A percentile compares a stretch with the other conserved stretches of the same genome.
Evolutionary conservation across 2,888 invertebrate genomes (phyloP).

Genomic region (Dryobota labecula): DNA sequence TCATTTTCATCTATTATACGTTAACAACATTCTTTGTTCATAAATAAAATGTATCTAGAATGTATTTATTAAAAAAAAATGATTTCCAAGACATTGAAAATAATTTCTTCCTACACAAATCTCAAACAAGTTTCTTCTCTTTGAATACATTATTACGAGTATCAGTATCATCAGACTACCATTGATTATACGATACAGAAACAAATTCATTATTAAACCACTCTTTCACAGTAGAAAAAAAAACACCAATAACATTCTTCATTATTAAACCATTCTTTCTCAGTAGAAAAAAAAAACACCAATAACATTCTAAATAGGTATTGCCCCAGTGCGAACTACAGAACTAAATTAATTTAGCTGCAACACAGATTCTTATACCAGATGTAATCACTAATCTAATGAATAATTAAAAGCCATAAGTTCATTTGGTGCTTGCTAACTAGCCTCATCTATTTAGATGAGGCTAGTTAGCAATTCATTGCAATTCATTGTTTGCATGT

Average conservation of each 20-base stretch:
- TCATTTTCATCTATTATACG: too few relatives aligned
- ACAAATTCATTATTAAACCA: too few relatives aligned
- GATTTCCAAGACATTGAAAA: background rate
- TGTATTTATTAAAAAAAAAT: too few relatives aligned
- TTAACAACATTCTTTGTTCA: too few relatives aligned
- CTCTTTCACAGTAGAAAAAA: too few relatives aligned
- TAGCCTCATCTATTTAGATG: slow-evolving; percentile 48
- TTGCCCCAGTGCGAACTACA: background rate
- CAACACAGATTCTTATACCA: slow-evolving; percentile 67
- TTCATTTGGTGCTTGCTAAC: slow-evolving; percentile 59
- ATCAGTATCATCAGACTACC: background rate
- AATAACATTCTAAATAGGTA: background rate
- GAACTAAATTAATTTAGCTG: slow-evolving; percentile 53
- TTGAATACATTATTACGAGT: background rate
- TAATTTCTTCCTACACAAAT: background rate
- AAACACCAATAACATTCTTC: background rate
- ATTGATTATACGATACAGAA: too few relatives aligned
- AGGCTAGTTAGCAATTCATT: too few relatives aligned
- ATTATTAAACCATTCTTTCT: too few relatives aligned
- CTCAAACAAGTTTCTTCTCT: background rate
- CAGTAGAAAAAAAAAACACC: background rate
- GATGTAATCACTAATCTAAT: slow-evolving; percentile 69
- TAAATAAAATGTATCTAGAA: too few relatives aligned
- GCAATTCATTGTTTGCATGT: too few relatives aligned
- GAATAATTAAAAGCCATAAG: slow-evolving; percentile 70